Base-by-base conservation (phyloP, 2,797 vertebrate genomes). In the Melopsittacus undulatus region DNA sequence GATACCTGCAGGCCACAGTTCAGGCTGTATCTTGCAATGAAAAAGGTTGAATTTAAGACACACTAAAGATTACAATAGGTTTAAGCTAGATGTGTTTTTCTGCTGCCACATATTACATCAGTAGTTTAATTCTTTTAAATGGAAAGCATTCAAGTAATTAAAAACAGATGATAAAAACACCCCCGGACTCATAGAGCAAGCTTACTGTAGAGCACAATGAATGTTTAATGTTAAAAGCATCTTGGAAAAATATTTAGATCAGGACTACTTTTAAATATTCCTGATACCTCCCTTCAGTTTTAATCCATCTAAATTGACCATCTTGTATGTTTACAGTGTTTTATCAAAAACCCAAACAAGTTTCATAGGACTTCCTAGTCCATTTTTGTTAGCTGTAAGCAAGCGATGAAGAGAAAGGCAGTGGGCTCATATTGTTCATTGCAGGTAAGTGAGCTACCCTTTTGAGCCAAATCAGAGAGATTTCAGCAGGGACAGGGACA, bases 191-290 rank as follows among this genome's bases (percentile, higher is more conserved):
- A 45, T 0, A 64, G 10, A 90, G 21, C 21, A 78, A 61, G 67
- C 22, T 15, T 66, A 18, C 24, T 68, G 36, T 13, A 24, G 30
- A 75, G 23, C 30, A 61, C 45, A 72, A 48, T 81, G 21, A 87
- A 78, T 83, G 27, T 73, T 92, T 86, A 61, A 78, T 84, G 66
- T 62, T 93, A 78, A 95, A 92, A 92, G 38, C 62, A 43, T 77
- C 48, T 78, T 88, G 36, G 36, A 78, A 83, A 88, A 94, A 59
- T 36, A 48, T 76, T 75, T 64, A 52, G 19, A 56, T 93, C 1
- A 3, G 24, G 54, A 75, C 24, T 77, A 21, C 8, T 67, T 74
- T 21, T 4, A 69, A 85, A 69, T 78, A 73, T 46, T 82, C 30
- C 30, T 9, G 4, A 26, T 84, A 32, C 7, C 21, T 89, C 32